Evolutionary conservation across 2,113 vertebrate genomes (phyloP).

Genomic region (Tyrannus savana): DNA sequence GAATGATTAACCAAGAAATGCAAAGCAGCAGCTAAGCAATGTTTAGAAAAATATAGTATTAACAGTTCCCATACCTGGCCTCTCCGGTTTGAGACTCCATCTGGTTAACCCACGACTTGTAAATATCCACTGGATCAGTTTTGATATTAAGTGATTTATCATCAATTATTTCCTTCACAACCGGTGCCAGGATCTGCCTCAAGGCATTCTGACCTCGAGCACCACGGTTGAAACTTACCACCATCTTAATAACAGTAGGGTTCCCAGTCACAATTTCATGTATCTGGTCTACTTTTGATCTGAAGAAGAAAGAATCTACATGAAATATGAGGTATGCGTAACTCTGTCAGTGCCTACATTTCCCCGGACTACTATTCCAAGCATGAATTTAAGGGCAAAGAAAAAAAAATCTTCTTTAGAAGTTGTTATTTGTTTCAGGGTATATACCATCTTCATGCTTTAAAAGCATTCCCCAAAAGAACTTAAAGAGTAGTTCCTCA

Average conservation of each 20-base stretch:
- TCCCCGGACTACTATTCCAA: not conserved
- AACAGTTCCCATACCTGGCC: conserved; percentile 82
- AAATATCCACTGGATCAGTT: conserved; percentile 96
- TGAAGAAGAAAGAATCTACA: conserved; percentile 60
- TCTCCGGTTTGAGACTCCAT: conserved; percentile 98
- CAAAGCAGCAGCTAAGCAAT: not conserved
- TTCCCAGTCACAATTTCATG: conserved; percentile 98
- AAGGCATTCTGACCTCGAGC: conserved; percentile 94
- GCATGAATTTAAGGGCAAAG: not conserved
- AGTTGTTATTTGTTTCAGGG: not conserved
- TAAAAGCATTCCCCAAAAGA: not conserved
- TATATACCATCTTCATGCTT: not conserved
- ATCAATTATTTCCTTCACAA: conserved; percentile 97
- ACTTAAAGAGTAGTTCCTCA: not conserved
- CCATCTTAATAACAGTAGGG: conserved; percentile 98
- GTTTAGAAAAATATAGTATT: not conserved
- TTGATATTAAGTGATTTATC: conserved; percentile 97
- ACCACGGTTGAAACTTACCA: conserved; percentile 98
- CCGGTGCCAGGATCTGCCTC: conserved; percentile 91
- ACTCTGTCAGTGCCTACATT: not conserved
- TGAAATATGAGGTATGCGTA: not conserved
- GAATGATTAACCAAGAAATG: not conserved
- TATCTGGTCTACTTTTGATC: conserved; percentile 97
- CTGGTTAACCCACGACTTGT: conserved; percentile 98
- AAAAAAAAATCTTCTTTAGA: not conserved